Evolutionary conservation across 2,113 vertebrate genomes (phyloP).

Genomic region (Apteryx owenii): DNA sequence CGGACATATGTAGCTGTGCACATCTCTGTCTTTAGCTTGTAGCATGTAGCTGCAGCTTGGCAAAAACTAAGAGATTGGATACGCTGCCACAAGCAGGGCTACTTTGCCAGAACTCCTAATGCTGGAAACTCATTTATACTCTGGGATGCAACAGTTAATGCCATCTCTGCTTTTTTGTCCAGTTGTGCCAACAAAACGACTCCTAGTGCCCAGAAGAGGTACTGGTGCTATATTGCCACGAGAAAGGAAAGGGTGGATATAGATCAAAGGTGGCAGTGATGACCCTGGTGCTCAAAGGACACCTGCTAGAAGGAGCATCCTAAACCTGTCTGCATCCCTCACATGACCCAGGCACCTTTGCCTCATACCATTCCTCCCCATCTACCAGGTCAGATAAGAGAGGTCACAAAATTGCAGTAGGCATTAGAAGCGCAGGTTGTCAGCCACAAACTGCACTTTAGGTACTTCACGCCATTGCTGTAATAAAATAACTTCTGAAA

Average conservation of each 20-base stretch:
- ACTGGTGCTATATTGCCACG: not conserved
- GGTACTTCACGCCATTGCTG: too few relatives aligned
- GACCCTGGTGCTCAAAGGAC: not conserved
- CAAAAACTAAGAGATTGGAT: not conserved
- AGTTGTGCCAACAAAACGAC: not conserved
- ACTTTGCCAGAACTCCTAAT: not conserved
- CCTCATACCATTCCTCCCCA: not conserved
- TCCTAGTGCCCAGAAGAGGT: not conserved
- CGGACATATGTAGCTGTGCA: not conserved
- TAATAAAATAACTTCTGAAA: not conserved
- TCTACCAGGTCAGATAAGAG: too few relatives aligned
- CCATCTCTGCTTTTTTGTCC: too few relatives aligned
- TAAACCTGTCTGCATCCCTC: not conserved
- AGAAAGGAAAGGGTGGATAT: too few relatives aligned
- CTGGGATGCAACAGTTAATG: not conserved
- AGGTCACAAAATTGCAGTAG: too few relatives aligned
- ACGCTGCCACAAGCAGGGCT: not conserved
- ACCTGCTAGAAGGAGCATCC: not conserved
- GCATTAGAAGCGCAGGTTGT: too few relatives aligned
- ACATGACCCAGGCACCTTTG: not conserved
- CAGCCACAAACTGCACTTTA: too few relatives aligned
- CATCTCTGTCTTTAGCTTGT: not conserved
- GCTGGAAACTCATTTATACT: not conserved
- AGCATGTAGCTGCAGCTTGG: rapidly evolving
- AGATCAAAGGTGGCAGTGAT: not conserved